These are phyloP conservation scores for Oncorhynchus tshawytscha DNA, from an alignment of 2,113 vertebrate species.

Conservation along the genomic window DNA sequence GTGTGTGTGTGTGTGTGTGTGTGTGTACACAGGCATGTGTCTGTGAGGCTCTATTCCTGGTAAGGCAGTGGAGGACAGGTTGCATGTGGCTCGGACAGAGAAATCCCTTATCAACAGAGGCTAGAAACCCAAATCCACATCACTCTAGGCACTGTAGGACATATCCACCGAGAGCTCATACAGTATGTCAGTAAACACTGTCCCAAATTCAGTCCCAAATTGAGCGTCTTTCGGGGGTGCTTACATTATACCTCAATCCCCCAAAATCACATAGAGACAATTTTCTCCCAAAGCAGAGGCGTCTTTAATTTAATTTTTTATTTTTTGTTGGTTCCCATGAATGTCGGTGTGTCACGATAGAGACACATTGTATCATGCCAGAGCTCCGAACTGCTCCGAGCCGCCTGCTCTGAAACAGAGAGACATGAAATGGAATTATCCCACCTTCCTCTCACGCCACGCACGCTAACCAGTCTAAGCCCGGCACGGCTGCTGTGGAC, in stretches of 20 bases:
- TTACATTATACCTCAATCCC: conserved; percentile 1
- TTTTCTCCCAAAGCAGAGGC: conserved; percentile 4
- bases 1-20: too few species aligned
- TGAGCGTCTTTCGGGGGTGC: background rate
- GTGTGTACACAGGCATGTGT: too few species aligned
- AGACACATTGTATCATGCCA: conserved; percentile 60
- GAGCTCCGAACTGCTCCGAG: conserved; percentile 16
- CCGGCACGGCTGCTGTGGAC: conserved; percentile 55
- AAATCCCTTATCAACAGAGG: too few species aligned
- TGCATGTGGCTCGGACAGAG: background rate
- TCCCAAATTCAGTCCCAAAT: background rate
- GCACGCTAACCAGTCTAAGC: conserved; percentile 63
- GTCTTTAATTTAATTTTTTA: background rate
- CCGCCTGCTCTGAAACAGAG: conserved; percentile 41
- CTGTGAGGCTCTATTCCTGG: too few species aligned
- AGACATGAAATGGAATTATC: conserved; percentile 73
- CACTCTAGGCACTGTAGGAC: background rate
- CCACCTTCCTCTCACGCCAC: conserved; percentile 64
- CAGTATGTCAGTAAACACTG: background rate
- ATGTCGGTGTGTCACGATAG: conserved; percentile 34
- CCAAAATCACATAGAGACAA: conserved; percentile 1
- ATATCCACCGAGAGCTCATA: background rate
- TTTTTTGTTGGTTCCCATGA: conserved; percentile 18
- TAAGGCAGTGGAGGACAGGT: too few species aligned
- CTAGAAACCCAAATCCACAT: background rate